phyloP scores from a whole-genome alignment of 2,113 vertebrate genomes.

The Corythornis madagascariensis region DNA sequence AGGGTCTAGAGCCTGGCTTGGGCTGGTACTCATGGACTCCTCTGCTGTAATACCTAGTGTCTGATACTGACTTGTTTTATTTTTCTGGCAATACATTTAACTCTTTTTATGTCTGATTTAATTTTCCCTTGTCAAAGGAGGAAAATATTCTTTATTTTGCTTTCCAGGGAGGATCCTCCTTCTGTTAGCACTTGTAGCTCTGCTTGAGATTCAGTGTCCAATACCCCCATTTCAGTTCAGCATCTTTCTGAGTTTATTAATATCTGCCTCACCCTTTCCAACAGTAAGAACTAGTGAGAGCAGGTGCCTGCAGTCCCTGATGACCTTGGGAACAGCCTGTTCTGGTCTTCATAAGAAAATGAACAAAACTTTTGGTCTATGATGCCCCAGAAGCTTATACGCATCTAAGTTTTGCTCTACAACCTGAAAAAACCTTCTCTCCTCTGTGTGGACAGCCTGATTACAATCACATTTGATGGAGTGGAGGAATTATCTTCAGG shows the following conservation, averaged over 20 bases:
- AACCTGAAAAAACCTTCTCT: background rate
- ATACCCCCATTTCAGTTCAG: background rate
- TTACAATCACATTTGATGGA: background rate
- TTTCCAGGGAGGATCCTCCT: background rate
- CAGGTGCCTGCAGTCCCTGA: background rate
- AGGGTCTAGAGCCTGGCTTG: constrained; percentile 3
- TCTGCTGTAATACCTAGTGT: background rate
- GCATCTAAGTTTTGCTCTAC: background rate
- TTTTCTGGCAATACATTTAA: background rate
- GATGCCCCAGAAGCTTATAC: background rate
- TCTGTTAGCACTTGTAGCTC: background rate
- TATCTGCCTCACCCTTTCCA: background rate
- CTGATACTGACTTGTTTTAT: background rate
- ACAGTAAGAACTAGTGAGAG: background rate
- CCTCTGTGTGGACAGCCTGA: background rate
- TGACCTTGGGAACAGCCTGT: background rate
- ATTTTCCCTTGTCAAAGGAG: background rate
- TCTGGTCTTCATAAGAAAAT: background rate
- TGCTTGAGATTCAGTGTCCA: background rate
- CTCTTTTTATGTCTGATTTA: background rate
- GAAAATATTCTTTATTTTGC: background rate
- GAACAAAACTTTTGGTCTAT: background rate
- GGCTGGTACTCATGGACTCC: background rate
- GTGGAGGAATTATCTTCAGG: background rate
- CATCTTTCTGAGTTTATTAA: background rate